phyloP scores from a whole-genome alignment of 1,140 invertebrate species.

The Aporrectodea caliginosa region DNA sequence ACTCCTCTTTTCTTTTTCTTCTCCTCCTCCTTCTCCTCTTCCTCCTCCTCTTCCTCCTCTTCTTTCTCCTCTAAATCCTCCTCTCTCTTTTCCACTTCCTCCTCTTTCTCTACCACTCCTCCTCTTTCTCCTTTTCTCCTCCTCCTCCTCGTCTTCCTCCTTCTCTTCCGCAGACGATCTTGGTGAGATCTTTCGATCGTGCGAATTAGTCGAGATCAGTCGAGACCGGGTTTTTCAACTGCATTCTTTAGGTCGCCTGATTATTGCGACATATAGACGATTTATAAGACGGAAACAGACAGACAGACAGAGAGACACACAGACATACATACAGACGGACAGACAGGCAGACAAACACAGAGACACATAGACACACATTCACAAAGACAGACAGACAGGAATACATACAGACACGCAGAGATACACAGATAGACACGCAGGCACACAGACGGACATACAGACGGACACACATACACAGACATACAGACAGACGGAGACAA shows the following conservation, averaged over 20 bases:
- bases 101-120: background rate
- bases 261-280: too few species aligned
- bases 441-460: too few species aligned
- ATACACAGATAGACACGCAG: too few species aligned
- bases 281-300: background rate
- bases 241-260: too few species aligned
- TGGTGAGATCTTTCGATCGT: too few species aligned
- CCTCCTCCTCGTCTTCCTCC: background rate
- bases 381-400: too few species aligned
- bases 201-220: too few species aligned
- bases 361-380: too few species aligned
- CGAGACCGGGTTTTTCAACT: too few species aligned
- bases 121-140: background rate
- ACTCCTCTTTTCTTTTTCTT: background rate
- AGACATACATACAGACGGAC: background rate
- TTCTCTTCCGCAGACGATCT: background rate
- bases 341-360: background rate
- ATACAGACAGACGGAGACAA: too few species aligned
- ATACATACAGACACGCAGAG: too few species aligned
- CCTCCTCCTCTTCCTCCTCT: background rate
- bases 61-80: background rate
- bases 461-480: too few species aligned
- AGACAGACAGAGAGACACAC: slow-evolving; percentile 10
- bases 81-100: background rate
- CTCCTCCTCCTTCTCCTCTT: background rate